These are phyloP conservation scores for Grallaria varia DNA, from an alignment of 2,113 vertebrate species.

Conservation along the genomic window DNA sequence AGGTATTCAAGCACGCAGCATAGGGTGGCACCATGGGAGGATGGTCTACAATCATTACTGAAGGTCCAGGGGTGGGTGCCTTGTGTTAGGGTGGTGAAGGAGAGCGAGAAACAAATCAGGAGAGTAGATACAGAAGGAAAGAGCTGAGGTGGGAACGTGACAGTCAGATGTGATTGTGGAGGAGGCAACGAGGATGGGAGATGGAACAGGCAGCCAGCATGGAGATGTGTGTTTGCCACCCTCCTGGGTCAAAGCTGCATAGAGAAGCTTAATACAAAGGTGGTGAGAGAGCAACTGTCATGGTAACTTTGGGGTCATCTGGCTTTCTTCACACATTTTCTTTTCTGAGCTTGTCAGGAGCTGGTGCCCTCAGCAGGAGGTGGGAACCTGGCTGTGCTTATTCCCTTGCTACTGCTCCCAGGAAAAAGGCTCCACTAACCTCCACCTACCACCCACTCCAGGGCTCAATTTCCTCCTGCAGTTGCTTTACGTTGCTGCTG, in stretches of 20 bases:
- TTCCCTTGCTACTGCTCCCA: not conserved
- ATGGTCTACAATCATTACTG: not conserved
- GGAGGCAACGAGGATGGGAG: not conserved
- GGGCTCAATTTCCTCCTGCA: slow-evolving; percentile 21
- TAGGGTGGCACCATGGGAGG: rapidly evolving
- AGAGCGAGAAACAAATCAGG: not conserved
- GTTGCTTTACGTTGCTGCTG: slow-evolving; percentile 15
- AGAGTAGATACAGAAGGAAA: not conserved
- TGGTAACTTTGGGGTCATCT: not conserved
- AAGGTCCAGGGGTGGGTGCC: not conserved
- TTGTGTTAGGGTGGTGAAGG: not conserved
- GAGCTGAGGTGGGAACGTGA: not conserved
- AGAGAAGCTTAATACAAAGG: not conserved
- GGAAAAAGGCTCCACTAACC: not conserved
- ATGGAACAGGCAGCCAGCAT: not conserved
- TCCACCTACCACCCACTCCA: not conserved
- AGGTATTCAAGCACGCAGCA: not conserved
- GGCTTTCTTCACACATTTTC: not conserved
- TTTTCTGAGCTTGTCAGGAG: not conserved
- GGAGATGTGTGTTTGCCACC: not conserved
- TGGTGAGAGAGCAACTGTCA: not conserved
- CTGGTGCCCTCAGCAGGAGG: not conserved
- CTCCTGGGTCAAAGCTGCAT: not conserved
- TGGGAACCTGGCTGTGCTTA: not conserved
- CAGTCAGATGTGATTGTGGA: slow-evolving; percentile 34